These are phyloP conservation scores for Doryteuthis pealeii DNA, from an alignment of 1,140 invertebrate species.

Conservation along the genomic window DNA sequence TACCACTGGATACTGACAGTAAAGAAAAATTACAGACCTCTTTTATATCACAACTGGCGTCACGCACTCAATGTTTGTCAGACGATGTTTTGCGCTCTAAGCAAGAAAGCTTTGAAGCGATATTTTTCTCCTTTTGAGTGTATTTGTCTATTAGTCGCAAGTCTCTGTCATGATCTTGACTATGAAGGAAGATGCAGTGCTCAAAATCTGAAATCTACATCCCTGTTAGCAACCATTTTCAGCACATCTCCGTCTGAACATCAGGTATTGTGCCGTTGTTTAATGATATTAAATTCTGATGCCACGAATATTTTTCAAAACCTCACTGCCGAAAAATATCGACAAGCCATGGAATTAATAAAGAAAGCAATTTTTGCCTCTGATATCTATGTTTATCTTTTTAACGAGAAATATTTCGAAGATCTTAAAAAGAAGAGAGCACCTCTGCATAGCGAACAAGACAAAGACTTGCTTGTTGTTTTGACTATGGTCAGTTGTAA, in stretches of 20 bases:
- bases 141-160: slow-evolving; percentile 42
- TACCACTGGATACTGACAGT: slow-evolving; percentile 79
- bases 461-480: background rate
- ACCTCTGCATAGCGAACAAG: background rate
- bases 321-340: background rate
- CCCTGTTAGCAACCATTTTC: background rate
- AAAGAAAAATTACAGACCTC: slow-evolving; percentile 79
- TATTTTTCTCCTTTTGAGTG: slow-evolving; percentile 33
- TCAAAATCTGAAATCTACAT: slow-evolving; percentile 59
- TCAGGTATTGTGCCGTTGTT: background rate
- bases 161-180: slow-evolving; percentile 50
- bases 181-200: slow-evolving; percentile 51
- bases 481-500: background rate
- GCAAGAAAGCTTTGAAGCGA: background rate
- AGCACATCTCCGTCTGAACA: background rate
- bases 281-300: background rate
- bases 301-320: background rate
- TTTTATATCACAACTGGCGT: slow-evolving; percentile 96
- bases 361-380: background rate
- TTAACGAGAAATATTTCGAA: background rate
- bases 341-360: background rate
- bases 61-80: slow-evolving; percentile 93
- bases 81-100: slow-evolving; percentile 93
- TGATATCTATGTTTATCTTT: background rate
- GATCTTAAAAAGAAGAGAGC: background rate